Percentiles rank a stretch among this genome's conserved stretches.
phyloP scores from a whole-genome alignment of 2,888 invertebrate genomes.

The Meganola albula region DNA sequence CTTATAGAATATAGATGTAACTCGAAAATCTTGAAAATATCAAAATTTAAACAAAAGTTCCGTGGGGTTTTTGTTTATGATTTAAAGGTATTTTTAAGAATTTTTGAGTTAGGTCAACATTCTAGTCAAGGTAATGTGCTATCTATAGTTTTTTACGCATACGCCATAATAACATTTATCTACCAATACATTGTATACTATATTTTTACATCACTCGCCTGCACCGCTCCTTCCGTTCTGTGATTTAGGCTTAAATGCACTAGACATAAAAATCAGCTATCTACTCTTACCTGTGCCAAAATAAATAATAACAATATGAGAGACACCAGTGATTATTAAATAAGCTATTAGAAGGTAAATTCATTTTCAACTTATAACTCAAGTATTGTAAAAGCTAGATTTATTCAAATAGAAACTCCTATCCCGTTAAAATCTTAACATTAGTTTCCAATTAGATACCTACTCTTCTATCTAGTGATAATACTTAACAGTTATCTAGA shows the following conservation, averaged over 20 bases:
- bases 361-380: constrained; percentile 18
- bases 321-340: constrained; percentile 39
- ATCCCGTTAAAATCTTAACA: constrained; percentile 7
- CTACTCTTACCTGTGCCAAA: constrained; percentile 68
- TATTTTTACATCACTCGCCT: constrained; percentile 68
- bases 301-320: constrained; percentile 36
- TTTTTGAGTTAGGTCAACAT: too few species aligned
- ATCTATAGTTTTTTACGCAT: constrained; percentile 60
- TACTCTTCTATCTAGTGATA: constrained; percentile 36
- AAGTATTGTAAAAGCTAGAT: constrained; percentile 4
- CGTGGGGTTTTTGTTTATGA: too few species aligned
- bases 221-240: constrained; percentile 71
- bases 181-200: constrained; percentile 34
- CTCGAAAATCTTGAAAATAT: too few species aligned
- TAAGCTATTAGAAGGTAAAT: constrained; percentile 20
- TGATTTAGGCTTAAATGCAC: constrained; percentile 68
- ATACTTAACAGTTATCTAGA: constrained; percentile 45
- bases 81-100: too few species aligned
- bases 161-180: constrained; percentile 37
- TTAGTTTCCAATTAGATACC: constrained; percentile 14
- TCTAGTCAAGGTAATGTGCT: too few species aligned
- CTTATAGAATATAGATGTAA: too few species aligned
- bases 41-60: too few species aligned
- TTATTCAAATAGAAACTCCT: constrained; percentile 2
- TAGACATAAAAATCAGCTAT: constrained; percentile 42